These are phyloP conservation scores for Bungarus multicinctus DNA, from an alignment of 2,113 vertebrate genomes.

Conservation along the genomic window DNA sequence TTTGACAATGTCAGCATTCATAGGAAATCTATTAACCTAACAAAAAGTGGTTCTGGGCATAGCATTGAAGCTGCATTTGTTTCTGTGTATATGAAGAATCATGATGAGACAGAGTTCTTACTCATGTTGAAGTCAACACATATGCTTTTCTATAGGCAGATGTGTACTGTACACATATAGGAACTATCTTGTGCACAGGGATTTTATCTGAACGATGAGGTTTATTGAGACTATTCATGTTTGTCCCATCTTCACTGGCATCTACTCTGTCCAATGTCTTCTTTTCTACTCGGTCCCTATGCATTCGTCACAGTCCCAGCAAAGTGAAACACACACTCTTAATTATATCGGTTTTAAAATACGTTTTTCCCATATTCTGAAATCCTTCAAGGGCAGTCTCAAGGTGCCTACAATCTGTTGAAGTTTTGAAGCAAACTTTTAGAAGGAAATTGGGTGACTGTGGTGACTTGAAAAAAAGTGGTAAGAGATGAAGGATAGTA, in stretches of 20 bases:
- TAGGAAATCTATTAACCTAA: not conserved
- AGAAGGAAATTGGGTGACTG: not conserved
- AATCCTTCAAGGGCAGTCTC: not conserved
- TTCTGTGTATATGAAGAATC: not conserved
- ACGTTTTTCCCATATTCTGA: not conserved
- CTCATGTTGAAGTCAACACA: not conserved
- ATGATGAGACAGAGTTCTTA: not conserved
- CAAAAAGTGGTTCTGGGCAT: not conserved
- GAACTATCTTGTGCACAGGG: not conserved
- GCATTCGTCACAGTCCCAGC: not conserved
- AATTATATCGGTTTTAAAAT: not conserved
- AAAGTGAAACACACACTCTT: not conserved
- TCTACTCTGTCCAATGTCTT: not conserved
- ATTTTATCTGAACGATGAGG: not conserved
- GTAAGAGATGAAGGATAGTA: not conserved
- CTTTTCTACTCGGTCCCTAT: not conserved
- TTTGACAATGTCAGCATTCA: not conserved
- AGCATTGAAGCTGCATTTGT: not conserved
- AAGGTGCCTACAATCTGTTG: not conserved
- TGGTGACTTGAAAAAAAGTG: not conserved
- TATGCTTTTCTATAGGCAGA: not conserved
- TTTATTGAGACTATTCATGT: not conserved
- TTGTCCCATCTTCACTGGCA: not conserved
- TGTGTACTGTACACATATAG: not conserved
- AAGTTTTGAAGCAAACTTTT: not conserved